Conservation (phyloP, 1,140 invertebrate genomes). For the Anoplophora glabripennis region DNA sequence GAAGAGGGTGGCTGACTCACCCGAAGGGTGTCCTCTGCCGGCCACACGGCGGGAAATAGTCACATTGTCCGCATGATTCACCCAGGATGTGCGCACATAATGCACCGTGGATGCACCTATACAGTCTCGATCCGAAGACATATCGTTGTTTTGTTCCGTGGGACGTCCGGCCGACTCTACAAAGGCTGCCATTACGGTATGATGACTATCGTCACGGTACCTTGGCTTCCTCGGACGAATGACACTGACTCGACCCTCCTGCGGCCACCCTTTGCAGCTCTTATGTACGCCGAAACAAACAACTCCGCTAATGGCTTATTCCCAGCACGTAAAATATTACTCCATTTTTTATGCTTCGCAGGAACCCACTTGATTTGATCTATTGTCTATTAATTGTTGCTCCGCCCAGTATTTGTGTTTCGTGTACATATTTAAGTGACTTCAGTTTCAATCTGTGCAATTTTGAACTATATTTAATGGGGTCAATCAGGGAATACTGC, state of each 20-base stretch:
- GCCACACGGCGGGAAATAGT: constrained; percentile 28
- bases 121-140: background rate
- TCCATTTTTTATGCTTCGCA: too few relatives aligned
- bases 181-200: background rate
- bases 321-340: too few relatives aligned
- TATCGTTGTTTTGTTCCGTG: too few relatives aligned
- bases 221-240: constrained; percentile 14
- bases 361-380: too few relatives aligned
- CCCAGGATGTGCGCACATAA: constrained; percentile 27
- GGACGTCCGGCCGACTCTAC: background rate
- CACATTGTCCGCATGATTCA: constrained; percentile 30
- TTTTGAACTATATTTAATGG: too few relatives aligned
- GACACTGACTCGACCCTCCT: constrained; percentile 3
- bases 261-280: constrained; percentile 3
- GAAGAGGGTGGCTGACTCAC: constrained; percentile 15
- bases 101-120: constrained; percentile 34
- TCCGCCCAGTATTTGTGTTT: too few relatives aligned
- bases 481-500: too few relatives aligned
- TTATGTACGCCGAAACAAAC: too few relatives aligned
- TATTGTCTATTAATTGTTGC: too few relatives aligned
- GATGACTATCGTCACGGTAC: constrained; percentile 11
- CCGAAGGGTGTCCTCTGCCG: constrained; percentile 5
- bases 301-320: too few relatives aligned
- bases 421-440: background rate
- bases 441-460: too few relatives aligned